Base-by-base conservation (phyloP, 2,797 vertebrate species). In the Ctenopoma kingsleyae region DNA sequence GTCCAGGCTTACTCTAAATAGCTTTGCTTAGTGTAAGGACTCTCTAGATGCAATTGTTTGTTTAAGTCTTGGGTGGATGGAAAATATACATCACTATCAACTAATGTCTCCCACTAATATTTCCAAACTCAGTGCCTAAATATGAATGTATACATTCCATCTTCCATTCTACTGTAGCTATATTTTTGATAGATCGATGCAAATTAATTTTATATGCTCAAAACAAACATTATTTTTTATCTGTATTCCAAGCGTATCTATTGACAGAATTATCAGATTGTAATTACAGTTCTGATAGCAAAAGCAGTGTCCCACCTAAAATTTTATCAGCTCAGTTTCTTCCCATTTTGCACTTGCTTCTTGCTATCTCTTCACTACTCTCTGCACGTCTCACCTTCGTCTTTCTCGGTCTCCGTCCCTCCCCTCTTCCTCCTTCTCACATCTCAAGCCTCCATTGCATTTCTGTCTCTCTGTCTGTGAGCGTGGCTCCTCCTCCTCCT, bases 351-450 rank as follows among this genome's bases (percentile, higher is more conserved):
- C 40, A 8, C 10, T 12, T 36, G 19, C 72, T 66, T 68, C 67
- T 63, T 10, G n/a, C 60, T 66, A 67, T 74, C 76, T 81, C 56
- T 61, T 85, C 53, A 55, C 67, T 72, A 27, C 80, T 81, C 70
- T 51, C 32, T 52, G 40, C 65, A 67, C 61, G 60, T 84, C 64
- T 76, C 73, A 75, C 81, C 78, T 87, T 76, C 10, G 51, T 67
- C 73, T 71, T 61, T 27, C 27, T 30, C 27, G 27, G 67, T 27
- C 65, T 52, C 63, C 15, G 30, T 60, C 56, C 63, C 25, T 67
- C 73, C 61, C 53, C 64, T 17, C 41, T 17, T 43, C 41, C 41
- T 17, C 16, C 41, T 27, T 56, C 74, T 48, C 65, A 72, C 76
- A 74, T 80, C 70, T 70, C 71, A 64, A 58, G 64, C 78, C 69